Conservation (phyloP, 1,140 invertebrate genomes). For the Acromyrmex charruanus region DNA sequence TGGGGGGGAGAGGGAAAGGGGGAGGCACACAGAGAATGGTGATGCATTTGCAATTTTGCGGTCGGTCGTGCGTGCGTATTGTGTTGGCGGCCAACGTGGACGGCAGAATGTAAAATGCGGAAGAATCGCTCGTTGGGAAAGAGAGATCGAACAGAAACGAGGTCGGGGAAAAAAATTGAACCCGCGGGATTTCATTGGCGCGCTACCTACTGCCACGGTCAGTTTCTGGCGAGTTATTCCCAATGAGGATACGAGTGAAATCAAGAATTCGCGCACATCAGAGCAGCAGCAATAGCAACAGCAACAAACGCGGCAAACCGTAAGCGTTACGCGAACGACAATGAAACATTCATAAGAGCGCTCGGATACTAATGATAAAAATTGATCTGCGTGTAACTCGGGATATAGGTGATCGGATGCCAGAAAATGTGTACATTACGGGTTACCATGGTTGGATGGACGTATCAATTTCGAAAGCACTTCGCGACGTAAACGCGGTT, state of each 20-base stretch:
- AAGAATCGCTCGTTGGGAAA: conserved; percentile 76
- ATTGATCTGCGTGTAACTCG: conserved; percentile 31
- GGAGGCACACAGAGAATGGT: conserved; percentile 31
- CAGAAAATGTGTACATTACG: conserved; percentile 28
- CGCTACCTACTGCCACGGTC: conserved; percentile 65
- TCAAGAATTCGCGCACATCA: conserved; percentile 50
- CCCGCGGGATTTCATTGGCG: conserved; percentile 74
- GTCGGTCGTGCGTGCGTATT: conserved; percentile 72
- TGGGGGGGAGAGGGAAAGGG: neutral
- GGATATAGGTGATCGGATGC: conserved; percentile 18
- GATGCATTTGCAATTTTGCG: conserved; percentile 72
- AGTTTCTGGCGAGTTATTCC: conserved; percentile 71
- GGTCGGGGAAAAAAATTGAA: conserved; percentile 74
- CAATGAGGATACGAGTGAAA: conserved; percentile 46
- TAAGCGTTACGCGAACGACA: conserved; percentile 9
- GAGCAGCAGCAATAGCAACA: neutral
- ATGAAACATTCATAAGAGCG: conserved; percentile 45
- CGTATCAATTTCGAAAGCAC: conserved; percentile 52
- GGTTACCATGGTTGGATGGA: conserved; percentile 35
- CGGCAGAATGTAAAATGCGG: conserved; percentile 73
- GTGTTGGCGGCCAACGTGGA: conserved; percentile 64
- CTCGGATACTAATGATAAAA: conserved; percentile 52
- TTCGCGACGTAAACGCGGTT: conserved; percentile 20
- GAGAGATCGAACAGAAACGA: conserved; percentile 69
- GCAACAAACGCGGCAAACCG: neutral